Conservation (phyloP, 2,888 invertebrate species). For the Limnephilus auricula region DNA sequence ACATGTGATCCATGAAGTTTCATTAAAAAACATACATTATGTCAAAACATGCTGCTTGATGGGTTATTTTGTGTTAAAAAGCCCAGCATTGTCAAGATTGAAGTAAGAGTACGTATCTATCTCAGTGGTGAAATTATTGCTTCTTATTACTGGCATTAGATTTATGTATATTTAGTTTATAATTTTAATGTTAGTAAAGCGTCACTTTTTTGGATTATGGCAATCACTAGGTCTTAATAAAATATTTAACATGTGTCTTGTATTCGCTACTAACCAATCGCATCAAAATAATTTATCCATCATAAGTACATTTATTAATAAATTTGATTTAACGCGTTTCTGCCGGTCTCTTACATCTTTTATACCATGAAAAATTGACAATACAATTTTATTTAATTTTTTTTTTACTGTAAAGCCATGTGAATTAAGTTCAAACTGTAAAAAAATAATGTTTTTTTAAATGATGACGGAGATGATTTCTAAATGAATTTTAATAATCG, state of each 20-base stretch:
- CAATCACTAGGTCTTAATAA: not conserved
- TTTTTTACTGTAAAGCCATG: not conserved
- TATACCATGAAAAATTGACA: not conserved
- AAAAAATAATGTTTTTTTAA: too few relatives aligned
- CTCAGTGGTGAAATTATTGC: not conserved
- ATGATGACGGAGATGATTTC: not conserved
- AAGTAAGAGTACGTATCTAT: not conserved
- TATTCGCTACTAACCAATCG: not conserved
- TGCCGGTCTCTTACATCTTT: not conserved
- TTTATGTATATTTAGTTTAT: not conserved
- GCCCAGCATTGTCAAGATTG: not conserved
- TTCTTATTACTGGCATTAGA: not conserved
- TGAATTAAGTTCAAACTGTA: not conserved
- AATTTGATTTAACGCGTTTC: not conserved
- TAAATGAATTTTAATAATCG: not conserved
- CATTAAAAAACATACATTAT: too few relatives aligned
- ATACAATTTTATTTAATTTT: not conserved
- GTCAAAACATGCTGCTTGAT: too few relatives aligned
- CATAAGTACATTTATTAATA: not conserved
- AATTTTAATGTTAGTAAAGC: not conserved
- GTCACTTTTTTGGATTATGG: not conserved
- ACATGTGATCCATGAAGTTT: too few relatives aligned
- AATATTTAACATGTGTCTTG: not conserved
- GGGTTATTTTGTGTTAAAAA: too few relatives aligned
- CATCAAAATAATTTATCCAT: not conserved